Base-by-base conservation (phyloP, 1,140 invertebrate genomes). In the Zaprionus davidi region DNA sequence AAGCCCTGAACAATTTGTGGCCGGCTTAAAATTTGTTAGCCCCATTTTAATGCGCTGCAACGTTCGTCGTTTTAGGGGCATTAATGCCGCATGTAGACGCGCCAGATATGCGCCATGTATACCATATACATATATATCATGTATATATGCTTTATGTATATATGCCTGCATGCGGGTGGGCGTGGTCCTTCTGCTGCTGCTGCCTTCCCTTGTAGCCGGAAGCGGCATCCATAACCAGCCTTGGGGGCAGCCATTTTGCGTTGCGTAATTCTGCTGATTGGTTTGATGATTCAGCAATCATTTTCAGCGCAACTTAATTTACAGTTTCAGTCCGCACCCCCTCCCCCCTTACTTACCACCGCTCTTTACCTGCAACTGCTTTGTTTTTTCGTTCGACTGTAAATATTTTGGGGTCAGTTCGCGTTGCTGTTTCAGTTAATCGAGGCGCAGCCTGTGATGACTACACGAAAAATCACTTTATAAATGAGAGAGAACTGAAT, bases 221-320 rank as follows among this genome's bases (percentile, higher is more conserved):
- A 75, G 53, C 69, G 76, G 73, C 41, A 77, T 65, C 55, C 49
- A 69, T 36, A 62, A 49, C 49, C 49, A 46, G 56, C 55, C n/a
- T 22, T 1, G 6, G 41, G 41, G n/a, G 41, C 24, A 17, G 41
- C 64, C 71, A 83, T 83, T 79, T 71, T 55, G 38, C 71, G 76
- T 76, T 79, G 71, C 69, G 79, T 79, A 82, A 79, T 86, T 82
- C 59, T 73, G 76, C 71, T 86, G 82, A 86, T 86, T 85, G 71
- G 49, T 79, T 67, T 86, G 82, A 82, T 86, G 82, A 86, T 86
- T 86, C 82, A 86, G 71, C 76, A 74, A 77, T 82, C 68, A 86
- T 71, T 86, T 86, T 57, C 62, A 70, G 28, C 51, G 71, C 49
- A 74, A 74, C 71, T 81, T 72, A 53, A 56, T 75, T 84, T 74